These are phyloP conservation scores for Stenotaenia linearis DNA, from an alignment of 2,888 invertebrate genomes.

Conservation along the genomic window DNA sequence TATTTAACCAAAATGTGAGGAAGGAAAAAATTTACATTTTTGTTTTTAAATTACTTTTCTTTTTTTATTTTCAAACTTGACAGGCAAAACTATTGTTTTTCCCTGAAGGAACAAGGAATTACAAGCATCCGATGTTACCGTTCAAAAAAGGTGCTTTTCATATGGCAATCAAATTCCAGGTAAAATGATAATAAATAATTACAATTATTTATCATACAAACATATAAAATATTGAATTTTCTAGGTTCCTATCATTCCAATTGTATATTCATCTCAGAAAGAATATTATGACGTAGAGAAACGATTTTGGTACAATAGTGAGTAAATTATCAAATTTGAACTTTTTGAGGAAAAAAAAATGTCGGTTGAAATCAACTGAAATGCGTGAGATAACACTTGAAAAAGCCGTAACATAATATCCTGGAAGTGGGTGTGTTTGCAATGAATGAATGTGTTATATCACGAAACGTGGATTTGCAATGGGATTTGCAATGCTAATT, in stretches of 20 bases:
- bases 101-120: slow-evolving; percentile 86
- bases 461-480: no score
- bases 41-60: neutral
- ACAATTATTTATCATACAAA: no score
- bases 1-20: neutral
- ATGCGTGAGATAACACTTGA: no score
- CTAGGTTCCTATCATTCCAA: neutral
- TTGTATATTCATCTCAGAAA: neutral
- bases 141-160: slow-evolving; percentile 98
- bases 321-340: no score
- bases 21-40: neutral
- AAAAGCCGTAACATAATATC: no score
- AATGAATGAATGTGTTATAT: no score
- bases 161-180: slow-evolving; percentile 74
- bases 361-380: no score
- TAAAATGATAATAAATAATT: neutral
- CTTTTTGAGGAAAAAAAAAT: no score
- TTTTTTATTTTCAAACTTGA: neutral
- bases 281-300: neutral
- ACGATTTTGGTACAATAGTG: neutral
- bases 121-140: slow-evolving; percentile 75
- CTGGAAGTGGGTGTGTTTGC: no score
- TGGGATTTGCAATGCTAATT: no score
- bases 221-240: no score
- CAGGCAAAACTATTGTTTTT: slow-evolving; percentile 78